These are phyloP conservation scores for Tachycineta bicolor DNA, from an alignment of 2,113 vertebrate genomes.

Conservation along the genomic window DNA sequence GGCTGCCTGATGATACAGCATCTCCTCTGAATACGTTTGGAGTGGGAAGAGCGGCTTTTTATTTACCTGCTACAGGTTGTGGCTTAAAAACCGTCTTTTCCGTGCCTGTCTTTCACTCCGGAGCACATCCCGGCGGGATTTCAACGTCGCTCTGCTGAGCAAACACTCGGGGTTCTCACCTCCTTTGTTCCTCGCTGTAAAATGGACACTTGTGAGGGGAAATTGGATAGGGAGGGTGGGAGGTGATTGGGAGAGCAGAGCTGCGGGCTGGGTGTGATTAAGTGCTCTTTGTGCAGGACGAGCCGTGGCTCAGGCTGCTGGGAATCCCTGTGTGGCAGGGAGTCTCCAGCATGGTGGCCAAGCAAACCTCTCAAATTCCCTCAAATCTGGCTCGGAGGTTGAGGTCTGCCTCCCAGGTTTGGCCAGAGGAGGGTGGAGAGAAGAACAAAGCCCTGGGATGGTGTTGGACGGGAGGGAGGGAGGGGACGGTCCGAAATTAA, in stretches of 20 bases:
- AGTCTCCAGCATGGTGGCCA: rapidly evolving
- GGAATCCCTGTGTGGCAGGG: not conserved
- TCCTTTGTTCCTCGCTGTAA: not conserved
- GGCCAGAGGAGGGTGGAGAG: not conserved
- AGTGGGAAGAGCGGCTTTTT: not conserved
- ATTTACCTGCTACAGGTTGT: not conserved
- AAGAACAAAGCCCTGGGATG: not conserved
- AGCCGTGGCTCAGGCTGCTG: not conserved
- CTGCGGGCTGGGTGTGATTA: slow-evolving; percentile 6
- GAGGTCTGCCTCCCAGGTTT: not conserved
- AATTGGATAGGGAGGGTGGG: not conserved
- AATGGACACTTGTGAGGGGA: not conserved
- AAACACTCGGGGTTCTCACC: not conserved
- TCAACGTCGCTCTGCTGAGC: not conserved
- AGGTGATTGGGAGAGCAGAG: not conserved
- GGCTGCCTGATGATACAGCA: rapidly evolving
- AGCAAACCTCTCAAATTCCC: not conserved
- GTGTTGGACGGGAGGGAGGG: not conserved
- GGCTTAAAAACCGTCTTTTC: not conserved
- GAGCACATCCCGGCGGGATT: rapidly evolving
- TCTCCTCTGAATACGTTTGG: not conserved
- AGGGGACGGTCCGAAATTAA: rapidly evolving
- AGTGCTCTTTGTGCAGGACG: not conserved
- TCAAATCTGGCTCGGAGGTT: rapidly evolving
- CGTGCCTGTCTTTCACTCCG: rapidly evolving